Conservation (phyloP, 2,888 invertebrate genomes). For the Disparrhopalites patrizii region DNA sequence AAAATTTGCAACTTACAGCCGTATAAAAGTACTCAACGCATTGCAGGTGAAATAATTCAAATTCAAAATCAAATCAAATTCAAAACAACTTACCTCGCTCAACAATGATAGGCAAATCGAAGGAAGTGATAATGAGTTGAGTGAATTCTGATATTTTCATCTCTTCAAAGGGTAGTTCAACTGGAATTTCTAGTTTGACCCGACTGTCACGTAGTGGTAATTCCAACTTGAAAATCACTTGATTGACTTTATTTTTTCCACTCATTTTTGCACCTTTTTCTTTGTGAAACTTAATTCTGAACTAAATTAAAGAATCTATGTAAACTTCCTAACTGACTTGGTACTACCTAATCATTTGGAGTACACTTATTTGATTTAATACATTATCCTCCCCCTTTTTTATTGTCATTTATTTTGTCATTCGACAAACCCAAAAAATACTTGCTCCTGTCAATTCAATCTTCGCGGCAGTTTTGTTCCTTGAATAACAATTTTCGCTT, state of each 20-base stretch:
- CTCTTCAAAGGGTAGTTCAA: constrained; percentile 61
- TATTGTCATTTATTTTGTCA: no score
- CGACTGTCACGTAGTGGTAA: constrained; percentile 3
- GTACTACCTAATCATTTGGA: no score
- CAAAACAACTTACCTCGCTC: constrained; percentile 58
- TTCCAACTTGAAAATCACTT: constrained; percentile 18
- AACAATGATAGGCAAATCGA: constrained; percentile 66
- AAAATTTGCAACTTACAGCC: no score
- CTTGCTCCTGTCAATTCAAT: no score
- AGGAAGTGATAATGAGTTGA: constrained; percentile 63
- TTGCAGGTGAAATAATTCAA: not conserved
- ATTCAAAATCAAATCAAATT: not conserved
- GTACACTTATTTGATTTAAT: no score
- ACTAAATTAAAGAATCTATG: no score
- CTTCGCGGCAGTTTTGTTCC: no score
- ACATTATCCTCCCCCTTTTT: no score
- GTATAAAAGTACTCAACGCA: no score
- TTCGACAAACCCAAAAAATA: no score
- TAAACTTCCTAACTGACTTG: no score
- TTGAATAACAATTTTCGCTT: no score
- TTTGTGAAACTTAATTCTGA: not conserved
- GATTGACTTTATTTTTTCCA: constrained; percentile 5
- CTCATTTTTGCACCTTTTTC: not conserved
- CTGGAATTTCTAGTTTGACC: constrained; percentile 58
- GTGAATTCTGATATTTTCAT: constrained; percentile 60